Evolutionary conservation across 2,113 vertebrate species (phyloP), one percentile per base, ranked within the genome.

Genomic region (Semnopithecus entellus): DNA sequence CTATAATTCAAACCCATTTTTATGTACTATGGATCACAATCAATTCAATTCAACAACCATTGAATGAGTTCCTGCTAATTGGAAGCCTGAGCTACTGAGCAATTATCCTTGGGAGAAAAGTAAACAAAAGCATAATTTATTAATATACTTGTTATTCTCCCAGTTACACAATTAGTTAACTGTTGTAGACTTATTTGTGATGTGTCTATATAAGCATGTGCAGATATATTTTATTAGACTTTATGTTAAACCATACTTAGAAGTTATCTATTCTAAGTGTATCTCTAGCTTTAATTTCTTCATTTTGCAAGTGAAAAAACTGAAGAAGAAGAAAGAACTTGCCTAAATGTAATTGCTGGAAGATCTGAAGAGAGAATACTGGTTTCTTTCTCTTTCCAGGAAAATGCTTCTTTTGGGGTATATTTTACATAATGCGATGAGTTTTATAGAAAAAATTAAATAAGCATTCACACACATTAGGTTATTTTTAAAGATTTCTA

Each of bases 51-150:
- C 83, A 78, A 76, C 35, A 88, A 61, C 90, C 75, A 88, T 20
- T 96, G 84, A 97, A 79, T 90, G 83, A 95, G 80, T 93, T 87
- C 48, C 86, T 82, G 66, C 72, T 92, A 96, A 89, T 83, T 93
- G 84, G 66, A 95, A 97, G 40, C 88, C 83, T 94, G 17, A 94
- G 76, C 32, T 90, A 83, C 64, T 91, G 43, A 96, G 43, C 50
- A 96, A 91, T 97, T 95, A 95, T 96, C 64, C 73, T 93, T 90
- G 43, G 55, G 6, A 96, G 59, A 92, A 89, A 23, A 96, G 61
- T 76, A 89, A 95, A 87, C 55, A 86, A 96, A 93, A 93, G 43
- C 23, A 66, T 87, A 91, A 94, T 93, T 89, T 97, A 96, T 96
- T 92, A 97, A 96, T 90, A 91, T 96, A 23, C 50, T 95, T 64